These are phyloP conservation scores for Thymelicus sylvestris DNA, from an alignment of 2,888 invertebrate genomes.

Conservation along the genomic window DNA sequence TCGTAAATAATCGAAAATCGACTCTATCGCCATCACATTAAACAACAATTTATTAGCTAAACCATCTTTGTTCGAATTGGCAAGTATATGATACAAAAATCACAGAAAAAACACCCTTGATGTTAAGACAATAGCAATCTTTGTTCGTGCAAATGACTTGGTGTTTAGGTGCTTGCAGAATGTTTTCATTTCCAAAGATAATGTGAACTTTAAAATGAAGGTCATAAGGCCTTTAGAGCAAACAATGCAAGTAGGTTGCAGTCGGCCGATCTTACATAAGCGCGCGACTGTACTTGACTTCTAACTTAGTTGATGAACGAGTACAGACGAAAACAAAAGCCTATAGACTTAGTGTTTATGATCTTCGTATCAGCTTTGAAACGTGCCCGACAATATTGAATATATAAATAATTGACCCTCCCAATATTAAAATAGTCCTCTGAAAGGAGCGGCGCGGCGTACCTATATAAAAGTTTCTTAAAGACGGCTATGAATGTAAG, in stretches of 20 bases:
- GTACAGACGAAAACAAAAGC: slow-evolving; percentile 57
- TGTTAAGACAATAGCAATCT: background rate
- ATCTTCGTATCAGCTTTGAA: too few relatives aligned
- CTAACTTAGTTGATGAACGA: slow-evolving; percentile 69
- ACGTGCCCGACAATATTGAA: too few relatives aligned
- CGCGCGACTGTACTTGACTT: slow-evolving; percentile 72
- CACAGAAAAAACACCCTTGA: slow-evolving; percentile 6
- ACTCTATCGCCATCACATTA: slow-evolving; percentile 10
- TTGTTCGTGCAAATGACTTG: slow-evolving; percentile 2
- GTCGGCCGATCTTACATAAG: slow-evolving; percentile 60
- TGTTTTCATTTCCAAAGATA: slow-evolving; percentile 13
- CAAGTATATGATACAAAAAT: background rate
- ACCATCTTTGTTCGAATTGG: background rate
- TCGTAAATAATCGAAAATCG: background rate
- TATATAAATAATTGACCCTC: too few relatives aligned
- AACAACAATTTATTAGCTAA: background rate
- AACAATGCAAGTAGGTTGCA: slow-evolving; percentile 39
- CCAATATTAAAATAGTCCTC: too few relatives aligned
- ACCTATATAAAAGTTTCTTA: too few relatives aligned
- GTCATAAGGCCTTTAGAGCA: slow-evolving; percentile 23
- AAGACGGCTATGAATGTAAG: too few relatives aligned
- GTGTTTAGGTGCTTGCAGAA: background rate
- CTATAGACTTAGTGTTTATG: background rate
- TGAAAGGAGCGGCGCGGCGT: too few relatives aligned
- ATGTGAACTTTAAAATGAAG: slow-evolving; percentile 35